Base-by-base conservation (phyloP, 2,113 vertebrate species). In the Erpornis zantholeuca region DNA sequence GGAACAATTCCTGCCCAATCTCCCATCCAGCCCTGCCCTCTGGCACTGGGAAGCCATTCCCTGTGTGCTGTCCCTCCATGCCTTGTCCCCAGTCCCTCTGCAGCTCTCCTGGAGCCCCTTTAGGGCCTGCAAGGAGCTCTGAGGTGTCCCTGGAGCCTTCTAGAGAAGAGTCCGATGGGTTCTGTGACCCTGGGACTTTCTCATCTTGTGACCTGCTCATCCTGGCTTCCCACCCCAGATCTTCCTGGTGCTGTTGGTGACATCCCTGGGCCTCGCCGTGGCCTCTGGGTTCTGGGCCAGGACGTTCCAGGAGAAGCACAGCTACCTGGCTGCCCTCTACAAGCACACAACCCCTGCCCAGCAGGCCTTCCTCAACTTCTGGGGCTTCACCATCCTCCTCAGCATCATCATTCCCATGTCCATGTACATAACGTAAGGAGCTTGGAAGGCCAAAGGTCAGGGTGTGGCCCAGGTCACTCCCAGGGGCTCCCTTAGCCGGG, bases 361-460 rank as follows among this genome's bases (percentile, higher is more conserved):
- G 38, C 98, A 97, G 5, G 97, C 97, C n/a, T 99, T 99, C 97
- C 94, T 99, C 76, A 86, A 66, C 61, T 99, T 98, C 97, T 99
- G 99, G 99, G 97, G 98, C 77, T 99, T 99, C 97, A 96, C 98
- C 35, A 98, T 99, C 90, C 97, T 99, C 47, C 97, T 99, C 42
- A 99, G 98, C 23, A 98, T 98, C 31, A 98, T 98, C 77, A 97
- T 99, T 40, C 99, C 99, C 66, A 98, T 99, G 96, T 95, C 99
- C 33, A 98, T 99, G 97, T 99, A 99, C 29, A 98, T 99, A 94
- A 96, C 98, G 99, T 99, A 95, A 97, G 98, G 44, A 33, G 47
- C 56, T 7, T 7, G 64, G 47, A 23, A 22, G 28, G 5, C 60
- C 19, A 19, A 31, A 61, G n/a, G 36, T 18, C 52, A 10, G 9